These are phyloP conservation scores for Tupaia tana DNA, from an alignment of 2,113 vertebrate species.

Conservation along the genomic window DNA sequence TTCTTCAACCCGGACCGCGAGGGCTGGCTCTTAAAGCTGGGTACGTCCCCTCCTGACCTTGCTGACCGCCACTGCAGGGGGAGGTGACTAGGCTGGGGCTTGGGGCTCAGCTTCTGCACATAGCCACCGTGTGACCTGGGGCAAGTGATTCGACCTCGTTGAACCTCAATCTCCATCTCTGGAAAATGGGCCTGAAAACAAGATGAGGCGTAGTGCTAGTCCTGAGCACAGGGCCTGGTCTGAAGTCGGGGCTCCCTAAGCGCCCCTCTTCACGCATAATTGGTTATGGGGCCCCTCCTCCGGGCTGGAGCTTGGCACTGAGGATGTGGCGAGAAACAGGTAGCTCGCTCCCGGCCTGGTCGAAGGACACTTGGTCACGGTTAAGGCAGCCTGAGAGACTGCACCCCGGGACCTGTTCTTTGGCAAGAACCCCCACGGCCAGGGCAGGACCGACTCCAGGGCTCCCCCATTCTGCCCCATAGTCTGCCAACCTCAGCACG, in stretches of 20 bases:
- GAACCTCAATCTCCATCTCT: neutral
- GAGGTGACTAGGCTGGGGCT: neutral
- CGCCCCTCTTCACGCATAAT: neutral
- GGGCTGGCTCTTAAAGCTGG: slow-evolving; percentile 96
- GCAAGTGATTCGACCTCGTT: neutral
- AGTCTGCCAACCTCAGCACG: neutral
- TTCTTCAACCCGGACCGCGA: slow-evolving; percentile 96
- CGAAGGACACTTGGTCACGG: too few relatives aligned
- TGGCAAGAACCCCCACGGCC: neutral
- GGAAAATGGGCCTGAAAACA: neutral
- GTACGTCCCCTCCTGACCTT: slow-evolving; percentile 78
- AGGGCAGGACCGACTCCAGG: neutral
- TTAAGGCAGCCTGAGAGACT: too few relatives aligned
- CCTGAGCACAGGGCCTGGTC: neutral
- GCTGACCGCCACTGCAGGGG: neutral
- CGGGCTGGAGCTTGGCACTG: neutral
- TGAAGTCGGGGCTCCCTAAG: neutral
- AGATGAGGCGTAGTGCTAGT: neutral
- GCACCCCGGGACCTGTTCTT: neutral
- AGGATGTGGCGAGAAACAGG: neutral
- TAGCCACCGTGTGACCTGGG: neutral
- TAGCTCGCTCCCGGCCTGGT: neutral
- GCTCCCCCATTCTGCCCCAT: neutral
- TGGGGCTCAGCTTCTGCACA: neutral
- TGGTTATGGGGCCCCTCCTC: neutral